These are phyloP conservation scores for Pogona vitticeps DNA, from an alignment of 2,113 vertebrate genomes.

Conservation along the genomic window DNA sequence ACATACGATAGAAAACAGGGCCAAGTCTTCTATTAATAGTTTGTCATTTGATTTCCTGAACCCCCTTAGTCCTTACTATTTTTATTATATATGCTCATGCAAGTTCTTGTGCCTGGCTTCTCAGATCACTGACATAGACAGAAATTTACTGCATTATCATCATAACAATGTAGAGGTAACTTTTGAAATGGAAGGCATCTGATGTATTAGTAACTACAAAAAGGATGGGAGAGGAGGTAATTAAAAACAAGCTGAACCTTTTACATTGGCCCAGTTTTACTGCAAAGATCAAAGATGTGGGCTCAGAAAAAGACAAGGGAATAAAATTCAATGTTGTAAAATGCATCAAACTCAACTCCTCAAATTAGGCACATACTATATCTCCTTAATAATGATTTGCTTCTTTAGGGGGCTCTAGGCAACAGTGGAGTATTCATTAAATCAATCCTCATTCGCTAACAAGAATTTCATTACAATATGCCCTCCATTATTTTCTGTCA, in stretches of 20 bases:
- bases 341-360: background rate
- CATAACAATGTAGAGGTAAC: background rate
- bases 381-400: background rate
- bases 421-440: slow-evolving; percentile 8
- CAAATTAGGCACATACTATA: slow-evolving; percentile 10
- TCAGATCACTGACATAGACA: background rate
- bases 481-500: background rate
- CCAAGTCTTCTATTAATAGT: too few relatives aligned
- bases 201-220: background rate
- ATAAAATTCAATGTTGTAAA: background rate
- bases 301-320: background rate
- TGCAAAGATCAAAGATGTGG: background rate
- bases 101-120: background rate
- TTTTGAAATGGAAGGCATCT: slow-evolving; percentile 5
- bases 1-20: too few relatives aligned
- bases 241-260: background rate
- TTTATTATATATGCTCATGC: background rate
- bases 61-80: background rate
- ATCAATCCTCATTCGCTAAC: background rate
- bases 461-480: background rate
- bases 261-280: background rate
- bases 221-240: background rate
- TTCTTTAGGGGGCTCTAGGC: background rate
- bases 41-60: background rate
- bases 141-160: background rate